Percentiles rank a stretch among this genome's conserved stretches.
phyloP scores from a whole-genome alignment of 1,140 invertebrate genomes.

The Physella acuta region DNA sequence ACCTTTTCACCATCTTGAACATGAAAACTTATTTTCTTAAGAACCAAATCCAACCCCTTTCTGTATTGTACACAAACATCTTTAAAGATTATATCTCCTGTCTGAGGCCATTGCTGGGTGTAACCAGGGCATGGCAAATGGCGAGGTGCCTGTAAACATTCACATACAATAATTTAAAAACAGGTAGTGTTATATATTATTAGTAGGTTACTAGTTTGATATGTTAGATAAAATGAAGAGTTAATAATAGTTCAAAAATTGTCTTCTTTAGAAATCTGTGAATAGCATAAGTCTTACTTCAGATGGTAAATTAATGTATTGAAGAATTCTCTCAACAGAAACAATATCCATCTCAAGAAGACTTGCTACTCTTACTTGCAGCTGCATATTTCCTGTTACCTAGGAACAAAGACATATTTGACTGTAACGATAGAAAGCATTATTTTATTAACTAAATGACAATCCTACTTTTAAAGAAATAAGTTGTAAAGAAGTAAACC shows the following conservation, averaged over 20 bases:
- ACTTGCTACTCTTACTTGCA: constrained; percentile 81
- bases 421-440: background rate
- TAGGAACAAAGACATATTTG: background rate
- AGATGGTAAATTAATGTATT: constrained; percentile 64
- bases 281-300: constrained; percentile 28
- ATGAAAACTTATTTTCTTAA: constrained; percentile 45
- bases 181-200: background rate
- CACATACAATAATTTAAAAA: no score
- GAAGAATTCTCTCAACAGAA: constrained; percentile 92
- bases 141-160: constrained; percentile 33
- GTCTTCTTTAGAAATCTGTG: no score
- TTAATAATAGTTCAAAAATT: no score
- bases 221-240: no score
- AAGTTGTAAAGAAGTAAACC: background rate
- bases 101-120: constrained; percentile 70
- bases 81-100: constrained; percentile 75
- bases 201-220: background rate
- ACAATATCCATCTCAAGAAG: constrained; percentile 98
- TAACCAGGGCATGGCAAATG: constrained; percentile 29
- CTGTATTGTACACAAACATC: constrained; percentile 64
- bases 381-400: constrained; percentile 17
- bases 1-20: constrained; percentile 61
- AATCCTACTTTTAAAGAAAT: background rate
- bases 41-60: constrained; percentile 46
- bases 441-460: background rate